phyloP scores from a whole-genome alignment of 2,113 vertebrate genomes.

The Cheirogaleus medius region DNA sequence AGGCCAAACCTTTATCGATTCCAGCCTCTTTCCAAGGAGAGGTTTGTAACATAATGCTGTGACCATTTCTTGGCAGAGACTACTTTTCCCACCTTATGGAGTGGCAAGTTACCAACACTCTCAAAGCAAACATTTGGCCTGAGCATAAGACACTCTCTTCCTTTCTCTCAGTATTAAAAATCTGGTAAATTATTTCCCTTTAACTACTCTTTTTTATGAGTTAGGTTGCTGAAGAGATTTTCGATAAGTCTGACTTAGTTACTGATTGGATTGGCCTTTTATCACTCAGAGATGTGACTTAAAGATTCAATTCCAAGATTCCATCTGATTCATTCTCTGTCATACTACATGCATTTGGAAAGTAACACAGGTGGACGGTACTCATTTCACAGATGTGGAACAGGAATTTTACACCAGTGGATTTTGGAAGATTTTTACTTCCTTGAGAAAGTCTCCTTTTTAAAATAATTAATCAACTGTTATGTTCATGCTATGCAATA shows the following conservation, averaged over 20 bases:
- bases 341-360: background rate
- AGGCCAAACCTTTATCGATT: slow-evolving; percentile 1
- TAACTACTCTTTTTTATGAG: background rate
- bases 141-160: background rate
- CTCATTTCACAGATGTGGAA: background rate
- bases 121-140: slow-evolving; percentile 49
- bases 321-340: background rate
- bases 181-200: slow-evolving; percentile 13
- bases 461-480: background rate
- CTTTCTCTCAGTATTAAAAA: background rate
- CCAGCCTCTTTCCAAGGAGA: slow-evolving; percentile 17
- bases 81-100: slow-evolving; percentile 16
- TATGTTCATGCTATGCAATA: background rate
- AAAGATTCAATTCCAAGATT: background rate
- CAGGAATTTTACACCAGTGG: background rate
- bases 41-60: slow-evolving; percentile 32
- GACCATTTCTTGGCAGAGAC: slow-evolving; percentile 54
- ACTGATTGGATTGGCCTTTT: background rate
- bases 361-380: background rate
- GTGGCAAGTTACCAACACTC: slow-evolving; percentile 51
- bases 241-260: background rate
- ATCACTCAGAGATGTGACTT: background rate
- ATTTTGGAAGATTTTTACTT: background rate
- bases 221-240: background rate
- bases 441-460: background rate